Percentiles rank a stretch among this genome's conserved stretches.
Evolutionary conservation across 2,113 vertebrate genomes (phyloP).

Genomic region (Tamias sibiricus): DNA sequence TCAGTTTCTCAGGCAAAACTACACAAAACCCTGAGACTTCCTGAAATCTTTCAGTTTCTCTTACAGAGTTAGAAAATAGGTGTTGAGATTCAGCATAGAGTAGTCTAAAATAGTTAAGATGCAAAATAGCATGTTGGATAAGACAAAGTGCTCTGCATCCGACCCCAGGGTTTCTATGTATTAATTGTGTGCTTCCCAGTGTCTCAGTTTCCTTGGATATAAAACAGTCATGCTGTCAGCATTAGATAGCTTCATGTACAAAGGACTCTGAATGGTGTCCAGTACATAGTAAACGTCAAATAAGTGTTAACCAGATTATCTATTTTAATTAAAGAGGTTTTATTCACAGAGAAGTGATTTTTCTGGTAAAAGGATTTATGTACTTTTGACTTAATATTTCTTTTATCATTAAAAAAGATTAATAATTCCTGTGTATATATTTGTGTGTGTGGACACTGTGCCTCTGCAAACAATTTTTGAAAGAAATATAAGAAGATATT

Average conservation of each 20-base stretch:
- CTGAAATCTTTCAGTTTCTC: too few relatives aligned
- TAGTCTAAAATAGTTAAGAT: not conserved
- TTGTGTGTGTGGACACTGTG: not conserved
- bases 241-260: not conserved
- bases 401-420: not conserved
- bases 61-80: not conserved
- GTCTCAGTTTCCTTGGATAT: not conserved
- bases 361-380: not conserved
- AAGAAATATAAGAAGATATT: not conserved
- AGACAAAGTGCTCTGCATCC: not conserved
- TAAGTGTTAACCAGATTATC: not conserved
- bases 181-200: not conserved
- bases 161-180: not conserved
- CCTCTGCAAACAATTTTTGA: not conserved
- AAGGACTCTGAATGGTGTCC: not conserved
- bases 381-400: not conserved
- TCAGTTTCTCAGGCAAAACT: not conserved
- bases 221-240: not conserved
- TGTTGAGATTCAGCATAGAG: not conserved
- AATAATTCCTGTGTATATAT: not conserved
- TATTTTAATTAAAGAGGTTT: not conserved
- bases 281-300: not conserved
- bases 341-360: not conserved
- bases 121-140: fast-evolving
- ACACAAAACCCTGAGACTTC: not conserved